Conservation (phyloP, 2,113 vertebrate species). For the Megaleporinus macrocephalus region DNA sequence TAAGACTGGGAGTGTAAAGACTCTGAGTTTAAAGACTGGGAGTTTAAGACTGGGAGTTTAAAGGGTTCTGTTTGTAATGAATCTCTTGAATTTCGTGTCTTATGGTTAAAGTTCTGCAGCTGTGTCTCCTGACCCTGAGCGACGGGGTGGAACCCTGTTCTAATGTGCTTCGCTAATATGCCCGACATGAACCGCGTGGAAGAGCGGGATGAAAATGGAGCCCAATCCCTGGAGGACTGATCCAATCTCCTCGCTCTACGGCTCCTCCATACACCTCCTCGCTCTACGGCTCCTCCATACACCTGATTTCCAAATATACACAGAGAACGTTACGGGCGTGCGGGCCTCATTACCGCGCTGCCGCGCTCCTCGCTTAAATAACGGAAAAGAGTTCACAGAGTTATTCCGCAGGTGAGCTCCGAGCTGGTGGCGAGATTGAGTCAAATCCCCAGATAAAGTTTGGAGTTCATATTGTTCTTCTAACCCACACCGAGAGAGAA, state of each 20-base stretch:
- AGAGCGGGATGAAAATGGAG: conserved; percentile 9
- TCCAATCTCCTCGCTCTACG: conserved; percentile 26
- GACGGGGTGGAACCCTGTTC: neutral
- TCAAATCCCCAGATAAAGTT: conserved; percentile 1
- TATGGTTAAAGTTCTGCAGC: too few relatives aligned
- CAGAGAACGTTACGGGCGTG: conserved; percentile 33
- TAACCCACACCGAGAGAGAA: neutral
- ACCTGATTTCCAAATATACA: conserved; percentile 40
- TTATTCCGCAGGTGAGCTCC: neutral
- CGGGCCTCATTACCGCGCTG: conserved; percentile 30
- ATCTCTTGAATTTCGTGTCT: too few relatives aligned
- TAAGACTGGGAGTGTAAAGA: too few relatives aligned
- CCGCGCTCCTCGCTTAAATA: conserved; percentile 25
- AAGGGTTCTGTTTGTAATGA: neutral
- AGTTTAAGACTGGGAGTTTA: too few relatives aligned
- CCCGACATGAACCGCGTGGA: neutral
- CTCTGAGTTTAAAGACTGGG: too few relatives aligned
- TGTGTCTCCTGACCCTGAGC: too few relatives aligned
- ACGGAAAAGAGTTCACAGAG: conserved; percentile 10
- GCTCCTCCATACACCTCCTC: conserved; percentile 22
- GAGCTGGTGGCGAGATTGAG: conserved; percentile 8
- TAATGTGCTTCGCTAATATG: neutral
- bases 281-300: conserved; percentile 1
- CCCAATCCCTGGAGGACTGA: conserved; percentile 6
- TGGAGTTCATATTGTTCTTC: neutral